Base-by-base conservation (phyloP, 2,888 invertebrate genomes). In the Patella pellucida region DNA sequence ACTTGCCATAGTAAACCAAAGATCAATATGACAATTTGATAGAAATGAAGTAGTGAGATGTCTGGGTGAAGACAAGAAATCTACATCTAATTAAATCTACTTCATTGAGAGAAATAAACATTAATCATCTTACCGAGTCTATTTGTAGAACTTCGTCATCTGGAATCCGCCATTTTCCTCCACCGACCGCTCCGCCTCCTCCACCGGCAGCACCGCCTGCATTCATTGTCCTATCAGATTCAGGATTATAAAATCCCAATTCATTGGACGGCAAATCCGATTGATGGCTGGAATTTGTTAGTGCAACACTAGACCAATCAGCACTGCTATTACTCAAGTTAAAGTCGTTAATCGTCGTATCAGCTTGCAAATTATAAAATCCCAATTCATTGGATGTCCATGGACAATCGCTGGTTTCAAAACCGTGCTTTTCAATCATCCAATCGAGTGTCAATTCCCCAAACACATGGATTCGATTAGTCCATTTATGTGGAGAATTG, bases 301-400 rank as follows among this genome's bases (percentile, higher is more conserved):
- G 23, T 23, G 19, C 62, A 23, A 23, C 62, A 62, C 19, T 62
- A 11, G 62, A 62, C 62, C 62, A 62, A 62, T 62, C 23, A 62
- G 62, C 19, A 3, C 19, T 14, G 23, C 19, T 23, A 4, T 62
- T 62, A 11, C 19, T 23, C 23, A 62, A 19, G 23, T 62, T 14
- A 7, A 41, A 41, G 14, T 62, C 62, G 23, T 23, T 62, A 15
- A 19, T 23, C 11, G 62, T 62, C 62, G 23, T 23, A 62, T 62
- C 62, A 19, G 19, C 19, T 3, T 62, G 62, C 19, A 62, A 23
- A 62, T 62, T 62, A 23, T 62, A 62, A 19, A 62, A 62, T 62
- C 62, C 62, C 62, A 62, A 62, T 62, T 62, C 62, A 62, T 62
- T 62, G 62, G 23, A 62, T 62, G 62, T 62, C 62, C 62, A 62